Evolutionary conservation across 2,797 vertebrate species (phyloP), one percentile per base, ranked within the genome.

Genomic region (Acanthurus tractus): DNA sequence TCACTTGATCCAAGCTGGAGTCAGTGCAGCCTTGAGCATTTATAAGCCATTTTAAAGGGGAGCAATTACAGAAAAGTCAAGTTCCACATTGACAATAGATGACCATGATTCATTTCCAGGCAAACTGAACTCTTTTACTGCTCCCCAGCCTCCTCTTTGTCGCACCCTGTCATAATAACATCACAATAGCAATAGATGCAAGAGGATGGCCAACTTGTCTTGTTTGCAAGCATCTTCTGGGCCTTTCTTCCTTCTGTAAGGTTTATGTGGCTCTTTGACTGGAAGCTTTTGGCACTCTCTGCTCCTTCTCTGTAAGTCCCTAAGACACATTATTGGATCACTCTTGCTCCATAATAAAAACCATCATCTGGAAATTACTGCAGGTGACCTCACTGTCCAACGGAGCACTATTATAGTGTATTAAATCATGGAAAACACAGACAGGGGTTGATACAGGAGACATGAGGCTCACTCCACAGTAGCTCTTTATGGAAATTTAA

Each of bases 1-100:
- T 79, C 82, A 93, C 85, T 86, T 69, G 87, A 93, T 68, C 48
- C 82, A 67, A 87, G 86, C 89, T 89, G 88, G 86, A 95, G 92
- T 70, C 15, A 67, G 73, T 86, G 76, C 42, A 67, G 71, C 85
- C 83, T 82, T 48, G 83, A 76, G 69, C 84, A 57, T 92, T 90
- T 88, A 86, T 66, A 55, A 84, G 63, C 83, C 70, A 70, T 84
- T 96, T 90, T 88, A 87, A 84, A 81, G 76, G 34, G 12, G 56
- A 89, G 86, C 88, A 91, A 89, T 81, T 61, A 87, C 78, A 81
- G 89, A 87, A 91, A 79, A 89, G 77, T 71, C 91, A 85, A 87
- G 78, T 86, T 86, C 88, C 86, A 88, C 86, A 82, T 62, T 88
- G 86, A 89, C 89, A 84, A 71, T 87, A 90, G 82, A 75, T 67